Percentiles rank a stretch among this genome's conserved stretches.
Conservation (phyloP, 2,888 invertebrate species). For the Euzetes globulus region DNA sequence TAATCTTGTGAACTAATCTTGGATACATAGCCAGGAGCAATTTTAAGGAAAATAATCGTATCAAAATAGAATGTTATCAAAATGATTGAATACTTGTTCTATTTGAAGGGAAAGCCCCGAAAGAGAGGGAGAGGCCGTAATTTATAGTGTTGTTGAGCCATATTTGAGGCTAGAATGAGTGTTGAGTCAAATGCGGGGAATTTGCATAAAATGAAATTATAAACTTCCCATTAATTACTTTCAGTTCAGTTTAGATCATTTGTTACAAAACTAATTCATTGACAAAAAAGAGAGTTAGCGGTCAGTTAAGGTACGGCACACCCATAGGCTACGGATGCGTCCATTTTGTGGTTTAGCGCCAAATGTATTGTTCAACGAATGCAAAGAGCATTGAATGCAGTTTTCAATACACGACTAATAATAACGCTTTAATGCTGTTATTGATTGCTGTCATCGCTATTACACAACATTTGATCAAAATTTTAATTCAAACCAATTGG, state of each 20-base stretch:
- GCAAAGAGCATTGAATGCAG: neutral
- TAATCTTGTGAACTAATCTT: too few species aligned
- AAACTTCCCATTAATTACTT: neutral
- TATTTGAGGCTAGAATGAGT: neutral
- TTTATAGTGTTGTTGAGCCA: neutral
- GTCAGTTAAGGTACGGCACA: neutral
- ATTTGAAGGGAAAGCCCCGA: neutral
- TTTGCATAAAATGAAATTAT: neutral
- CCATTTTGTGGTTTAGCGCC: constrained; percentile 19
- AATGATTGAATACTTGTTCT: neutral
- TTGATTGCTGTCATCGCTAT: neutral
- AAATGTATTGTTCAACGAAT: neutral
- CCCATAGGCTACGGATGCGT: neutral
- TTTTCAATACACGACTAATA: neutral
- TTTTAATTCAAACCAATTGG: neutral
- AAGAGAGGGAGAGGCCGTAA: neutral
- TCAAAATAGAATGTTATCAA: neutral
- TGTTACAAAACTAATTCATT: neutral
- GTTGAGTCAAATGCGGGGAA: neutral
- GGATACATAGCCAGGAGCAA: too few species aligned
- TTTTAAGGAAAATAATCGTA: neutral
- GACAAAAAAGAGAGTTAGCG: neutral
- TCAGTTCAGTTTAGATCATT: neutral
- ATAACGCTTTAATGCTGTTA: neutral
- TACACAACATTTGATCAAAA: neutral